Evolutionary conservation across 2,888 invertebrate species (phyloP), one percentile per base, ranked within the genome.

Genomic region (Argyresthia goedartella): DNA sequence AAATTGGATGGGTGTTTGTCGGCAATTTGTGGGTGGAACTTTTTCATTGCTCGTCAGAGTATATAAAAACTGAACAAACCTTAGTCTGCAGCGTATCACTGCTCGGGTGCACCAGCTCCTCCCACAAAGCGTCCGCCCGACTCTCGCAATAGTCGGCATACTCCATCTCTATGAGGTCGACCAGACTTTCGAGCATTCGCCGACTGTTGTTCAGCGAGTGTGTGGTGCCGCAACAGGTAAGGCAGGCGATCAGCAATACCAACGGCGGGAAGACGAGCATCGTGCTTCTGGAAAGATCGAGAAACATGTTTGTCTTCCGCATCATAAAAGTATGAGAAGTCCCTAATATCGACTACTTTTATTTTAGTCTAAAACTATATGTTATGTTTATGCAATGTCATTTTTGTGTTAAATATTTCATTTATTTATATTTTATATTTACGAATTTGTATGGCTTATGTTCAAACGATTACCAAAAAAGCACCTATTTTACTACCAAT

Each of bases 161-260:
- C 49, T 88, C 88, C 59, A 86, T 53, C 56, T 88, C 87, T 9
- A 88, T 76, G 11, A 87, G 61, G 11, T 85, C 80, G 10, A 88
- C 65, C 9, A 87, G 60, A 0, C 81, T 74, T 7, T 71, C 68
- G 42, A 85, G 67, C 75, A 76, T 78, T 60, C 71, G 63, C 50
- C 71, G 67, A 53, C 82, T 81, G 44, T 81, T 78, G 1, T 61
- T 68, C 14, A 70, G 75, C 13, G 76, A 80, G 1, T 78, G 75
- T 15, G 76, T 79, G 0, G 80, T 72, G 0, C 71, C 75, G 1
- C 81, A 82, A 51, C 74, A 76, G 49, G 76, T 73, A 1, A 82
- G 69, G 6, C 81, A 64, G 8, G 71, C 69, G 61, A 73, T 69
- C 65, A 74, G 67, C 63, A 67, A 76, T 42, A 73, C 59, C 59